These are phyloP conservation scores for Drosophila meridiana DNA, from an alignment of 2,888 invertebrate genomes.

Conservation along the genomic window DNA sequence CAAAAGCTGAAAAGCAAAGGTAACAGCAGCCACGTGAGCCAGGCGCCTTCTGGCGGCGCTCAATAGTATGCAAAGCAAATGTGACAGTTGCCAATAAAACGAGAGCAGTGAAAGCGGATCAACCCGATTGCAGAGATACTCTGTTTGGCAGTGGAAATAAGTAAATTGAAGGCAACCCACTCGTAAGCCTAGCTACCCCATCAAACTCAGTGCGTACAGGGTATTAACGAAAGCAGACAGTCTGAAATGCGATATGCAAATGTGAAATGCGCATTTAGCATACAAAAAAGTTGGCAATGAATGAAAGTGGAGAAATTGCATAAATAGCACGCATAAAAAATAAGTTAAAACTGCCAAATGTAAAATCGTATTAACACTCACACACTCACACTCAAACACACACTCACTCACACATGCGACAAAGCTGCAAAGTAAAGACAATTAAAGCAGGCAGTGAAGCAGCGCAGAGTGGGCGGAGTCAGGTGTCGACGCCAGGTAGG, in stretches of 20 bases:
- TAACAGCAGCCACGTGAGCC: slow-evolving; percentile 38
- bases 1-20: slow-evolving; percentile 34
- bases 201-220: neutral
- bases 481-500: slow-evolving; percentile 23
- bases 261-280: slow-evolving; percentile 56
- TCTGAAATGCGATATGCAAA: slow-evolving; percentile 64
- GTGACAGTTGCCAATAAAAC: slow-evolving; percentile 51
- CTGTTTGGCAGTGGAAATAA: neutral
- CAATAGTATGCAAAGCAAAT: slow-evolving; percentile 67
- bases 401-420: slow-evolving; percentile 23
- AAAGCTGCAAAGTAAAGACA: slow-evolving; percentile 47
- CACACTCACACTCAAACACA: slow-evolving; percentile 19
- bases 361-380: slow-evolving; percentile 59
- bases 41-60: slow-evolving; percentile 35
- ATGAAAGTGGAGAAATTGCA: slow-evolving; percentile 73
- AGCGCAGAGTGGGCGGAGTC: neutral
- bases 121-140: neutral
- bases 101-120: neutral
- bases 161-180: too few species aligned
- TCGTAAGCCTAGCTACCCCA: neutral
- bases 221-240: neutral
- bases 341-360: slow-evolving; percentile 64
- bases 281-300: slow-evolving; percentile 59
- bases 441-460: slow-evolving; percentile 50
- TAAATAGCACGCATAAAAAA: slow-evolving; percentile 70